phyloP scores from a whole-genome alignment of 2,797 vertebrate species.

The Eospalax fontanierii region DNA sequence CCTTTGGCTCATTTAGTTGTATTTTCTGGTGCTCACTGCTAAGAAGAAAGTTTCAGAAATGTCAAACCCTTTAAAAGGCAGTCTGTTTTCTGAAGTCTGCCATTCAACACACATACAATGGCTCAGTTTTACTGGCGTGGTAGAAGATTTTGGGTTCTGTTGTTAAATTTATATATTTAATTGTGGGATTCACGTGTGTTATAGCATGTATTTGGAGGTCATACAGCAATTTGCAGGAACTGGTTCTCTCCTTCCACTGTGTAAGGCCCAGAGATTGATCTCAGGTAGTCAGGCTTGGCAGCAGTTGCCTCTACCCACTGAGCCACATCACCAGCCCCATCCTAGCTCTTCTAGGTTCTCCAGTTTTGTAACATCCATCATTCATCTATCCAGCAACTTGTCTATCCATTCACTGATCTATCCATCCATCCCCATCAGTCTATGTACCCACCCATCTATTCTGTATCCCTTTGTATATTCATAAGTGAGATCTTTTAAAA shows the following conservation, averaged over 20 bases:
- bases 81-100: background rate
- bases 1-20: background rate
- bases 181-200: background rate
- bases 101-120: background rate
- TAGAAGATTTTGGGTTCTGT: background rate
- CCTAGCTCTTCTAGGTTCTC: background rate
- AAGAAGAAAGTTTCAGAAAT: background rate
- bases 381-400: too few relatives aligned
- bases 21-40: background rate
- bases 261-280: background rate
- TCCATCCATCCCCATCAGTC: background rate
- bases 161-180: background rate
- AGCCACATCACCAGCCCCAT: background rate
- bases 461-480: background rate
- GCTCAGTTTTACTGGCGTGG: background rate
- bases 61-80: background rate
- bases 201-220: background rate
- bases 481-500: background rate
- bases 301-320: background rate
- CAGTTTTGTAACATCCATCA: background rate
- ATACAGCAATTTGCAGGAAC: background rate
- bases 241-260: background rate
- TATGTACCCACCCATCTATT: background rate
- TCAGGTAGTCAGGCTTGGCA: background rate
- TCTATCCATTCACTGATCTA: too few relatives aligned